These are phyloP conservation scores for Hucho hucho DNA, from an alignment of 2,113 vertebrate species.

Conservation along the genomic window DNA sequence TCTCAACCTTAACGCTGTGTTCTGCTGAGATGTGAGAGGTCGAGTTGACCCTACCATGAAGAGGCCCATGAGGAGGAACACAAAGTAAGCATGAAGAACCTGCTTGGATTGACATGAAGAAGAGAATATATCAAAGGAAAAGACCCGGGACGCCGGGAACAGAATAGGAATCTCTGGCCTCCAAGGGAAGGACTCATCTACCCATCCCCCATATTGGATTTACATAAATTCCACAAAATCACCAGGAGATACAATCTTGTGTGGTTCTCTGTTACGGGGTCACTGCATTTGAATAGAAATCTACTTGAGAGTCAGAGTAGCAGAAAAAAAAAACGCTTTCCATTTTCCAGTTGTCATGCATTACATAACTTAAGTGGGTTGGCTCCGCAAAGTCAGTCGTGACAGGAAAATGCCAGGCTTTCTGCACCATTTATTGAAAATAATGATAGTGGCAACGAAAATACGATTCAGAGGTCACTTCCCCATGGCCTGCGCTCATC, in stretches of 20 bases:
- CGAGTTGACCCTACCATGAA: too few relatives aligned
- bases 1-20: background rate
- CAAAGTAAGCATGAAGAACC: background rate
- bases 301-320: background rate
- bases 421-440: slow-evolving; percentile 59
- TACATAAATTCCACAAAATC: slow-evolving; percentile 21
- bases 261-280: slow-evolving; percentile 2
- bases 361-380: background rate
- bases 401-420: slow-evolving; percentile 37
- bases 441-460: slow-evolving; percentile 53
- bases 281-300: slow-evolving; percentile 6
- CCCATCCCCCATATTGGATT: background rate
- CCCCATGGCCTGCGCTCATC: slow-evolving; percentile 35
- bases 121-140: background rate
- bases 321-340: background rate
- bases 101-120: background rate
- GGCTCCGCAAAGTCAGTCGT: slow-evolving; percentile 26
- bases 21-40: too few relatives aligned
- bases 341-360: slow-evolving; percentile 13
- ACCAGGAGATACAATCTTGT: slow-evolving; percentile 7
- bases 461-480: slow-evolving; percentile 44
- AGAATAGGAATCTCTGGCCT: background rate
- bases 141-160: background rate
- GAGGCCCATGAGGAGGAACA: too few relatives aligned
- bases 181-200: background rate